Evolutionary conservation across 2,797 vertebrate genomes (phyloP), one percentile per base, ranked within the genome.

Genomic region (Erpetoichthys calabaricus): DNA sequence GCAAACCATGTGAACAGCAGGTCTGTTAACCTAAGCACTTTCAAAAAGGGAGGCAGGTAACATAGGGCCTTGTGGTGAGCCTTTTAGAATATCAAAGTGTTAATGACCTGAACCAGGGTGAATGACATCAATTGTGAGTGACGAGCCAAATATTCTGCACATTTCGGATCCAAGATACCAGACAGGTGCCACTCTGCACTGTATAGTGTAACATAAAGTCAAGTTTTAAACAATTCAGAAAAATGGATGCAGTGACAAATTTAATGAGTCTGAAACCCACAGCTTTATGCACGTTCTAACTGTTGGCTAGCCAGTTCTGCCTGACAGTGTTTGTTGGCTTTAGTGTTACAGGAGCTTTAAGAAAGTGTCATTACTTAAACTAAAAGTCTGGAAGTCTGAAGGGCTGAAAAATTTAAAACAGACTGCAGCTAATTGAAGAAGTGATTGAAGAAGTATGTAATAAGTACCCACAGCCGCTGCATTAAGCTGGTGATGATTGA

Each of bases 391-490:
- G 7, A 53, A n/a, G 7, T 42, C 45, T 43, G 47, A 10, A 47
- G 42, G 45, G 52, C 42, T 49, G 6, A 53, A 58, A 57, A 59
- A 51, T 45, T 47, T 57, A 47, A 60, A 50, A 51, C 53, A 56
- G 43, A 50, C 53, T 57, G 50, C 56, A 62, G 60, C 61, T 58
- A 78, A 78, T 75, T 76, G 68, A 67, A 60, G 60, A 71, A 70
- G 72, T 80, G 78, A 82, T 77, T 78, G 81, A 82, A 80, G 77
- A 75, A 74, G 75, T 66, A 73, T 78, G 77, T 81, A 80, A 78
- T 78, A 77, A 72, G 71, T 7, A 47, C 43, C 7, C 50, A 45
- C 41, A 46, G 66, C 68, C 70, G 66, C 69, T 66, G 70, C 69
- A 77, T 59, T 78, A 76, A 79, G 73, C 70, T 72, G 59, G 63